Conservation (phyloP, 2,797 vertebrate species). For the Phoxinus dragarum region DNA sequence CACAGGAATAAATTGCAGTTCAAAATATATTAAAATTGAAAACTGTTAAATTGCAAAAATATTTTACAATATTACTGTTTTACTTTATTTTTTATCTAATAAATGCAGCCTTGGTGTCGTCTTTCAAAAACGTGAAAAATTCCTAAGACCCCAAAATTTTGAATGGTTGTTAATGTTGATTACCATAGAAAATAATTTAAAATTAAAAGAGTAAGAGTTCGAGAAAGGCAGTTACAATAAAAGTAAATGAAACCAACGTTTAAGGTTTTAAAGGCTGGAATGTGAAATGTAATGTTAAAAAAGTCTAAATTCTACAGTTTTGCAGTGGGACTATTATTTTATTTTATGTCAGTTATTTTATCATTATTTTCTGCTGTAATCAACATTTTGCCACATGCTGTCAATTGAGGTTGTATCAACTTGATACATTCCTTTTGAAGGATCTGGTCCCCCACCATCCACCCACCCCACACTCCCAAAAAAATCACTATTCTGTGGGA, state of each 20-base stretch:
- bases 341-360: slow-evolving; percentile 2
- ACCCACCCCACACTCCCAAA: background rate
- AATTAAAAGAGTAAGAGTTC: background rate
- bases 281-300: background rate
- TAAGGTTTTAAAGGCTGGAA: background rate
- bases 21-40: background rate
- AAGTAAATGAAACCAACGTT: background rate
- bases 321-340: background rate
- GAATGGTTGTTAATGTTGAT: background rate
- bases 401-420: background rate
- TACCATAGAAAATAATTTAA: background rate
- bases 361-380: background rate
- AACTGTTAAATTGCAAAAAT: background rate
- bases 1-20: background rate
- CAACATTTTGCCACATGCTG: background rate
- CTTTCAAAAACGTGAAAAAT: background rate
- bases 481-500: background rate
- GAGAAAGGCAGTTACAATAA: background rate
- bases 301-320: background rate
- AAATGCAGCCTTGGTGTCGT: background rate
- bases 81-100: background rate
- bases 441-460: background rate
- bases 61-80: background rate
- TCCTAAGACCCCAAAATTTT: background rate
- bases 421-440: background rate